phyloP scores from a whole-genome alignment of 2,888 invertebrate genomes.

The Amphipoea lucens region DNA sequence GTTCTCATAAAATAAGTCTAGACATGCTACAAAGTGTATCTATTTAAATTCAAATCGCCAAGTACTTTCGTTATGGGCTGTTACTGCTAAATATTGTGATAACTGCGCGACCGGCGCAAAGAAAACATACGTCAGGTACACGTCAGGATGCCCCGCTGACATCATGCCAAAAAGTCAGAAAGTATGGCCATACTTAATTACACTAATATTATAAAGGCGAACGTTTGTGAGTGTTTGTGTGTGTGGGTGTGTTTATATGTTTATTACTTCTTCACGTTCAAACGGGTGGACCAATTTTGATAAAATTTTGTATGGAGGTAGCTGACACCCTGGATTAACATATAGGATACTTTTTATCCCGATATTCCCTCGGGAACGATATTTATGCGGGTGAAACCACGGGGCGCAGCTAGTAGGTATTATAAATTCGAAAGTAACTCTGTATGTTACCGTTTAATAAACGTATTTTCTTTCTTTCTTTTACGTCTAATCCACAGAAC shows the following conservation, averaged over 20 bases:
- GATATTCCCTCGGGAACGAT: no score
- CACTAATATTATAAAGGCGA: no score
- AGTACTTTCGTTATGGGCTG: slow-evolving; percentile 56
- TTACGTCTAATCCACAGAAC: background rate
- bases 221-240: no score
- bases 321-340: no score
- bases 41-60: slow-evolving; percentile 66
- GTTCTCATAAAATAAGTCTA: slow-evolving; percentile 45
- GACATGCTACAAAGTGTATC: slow-evolving; percentile 50
- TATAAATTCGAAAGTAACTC: background rate
- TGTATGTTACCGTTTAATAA: background rate
- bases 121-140: slow-evolving; percentile 37
- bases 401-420: no score
- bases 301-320: no score
- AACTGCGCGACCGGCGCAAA: slow-evolving; percentile 45
- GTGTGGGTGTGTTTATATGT: no score
- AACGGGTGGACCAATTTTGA: no score
- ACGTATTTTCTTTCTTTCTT: no score
- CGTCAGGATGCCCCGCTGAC: background rate
- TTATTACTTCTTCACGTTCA: no score
- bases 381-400: no score
- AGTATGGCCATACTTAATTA: background rate
- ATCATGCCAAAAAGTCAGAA: background rate
- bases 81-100: slow-evolving; percentile 64
- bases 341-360: no score